Conservation (phyloP, 2,888 invertebrate genomes). For the Drosophila aldrichi region DNA sequence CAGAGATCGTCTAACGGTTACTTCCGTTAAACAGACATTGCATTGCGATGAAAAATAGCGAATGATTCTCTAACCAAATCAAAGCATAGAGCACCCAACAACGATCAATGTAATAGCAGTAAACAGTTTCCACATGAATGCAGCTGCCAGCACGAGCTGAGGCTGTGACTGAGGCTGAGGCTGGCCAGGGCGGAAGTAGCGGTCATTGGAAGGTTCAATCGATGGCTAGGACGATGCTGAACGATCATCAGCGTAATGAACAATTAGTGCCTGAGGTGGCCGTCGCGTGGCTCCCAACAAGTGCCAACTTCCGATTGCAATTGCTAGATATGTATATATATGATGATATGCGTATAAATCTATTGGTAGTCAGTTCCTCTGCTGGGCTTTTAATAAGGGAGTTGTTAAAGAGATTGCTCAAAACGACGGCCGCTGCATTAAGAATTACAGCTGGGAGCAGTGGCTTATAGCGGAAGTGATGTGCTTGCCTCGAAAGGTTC, state of each 20-base stretch:
- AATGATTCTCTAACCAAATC: conserved; percentile 68
- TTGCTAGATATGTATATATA: conserved; percentile 17
- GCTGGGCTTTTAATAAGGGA: conserved; percentile 51
- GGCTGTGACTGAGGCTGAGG: not conserved
- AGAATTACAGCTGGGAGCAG: conserved; percentile 39
- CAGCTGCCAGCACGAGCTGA: conserved; percentile 39
- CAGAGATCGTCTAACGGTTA: conserved; percentile 74
- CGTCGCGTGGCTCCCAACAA: conserved; percentile 48
- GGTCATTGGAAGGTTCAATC: conserved; percentile 51
- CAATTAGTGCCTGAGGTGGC: conserved; percentile 49
- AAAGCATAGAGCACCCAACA: conserved; percentile 66
- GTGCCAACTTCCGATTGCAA: conserved; percentile 53
- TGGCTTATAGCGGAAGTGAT: conserved; percentile 60
- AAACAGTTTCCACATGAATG: conserved; percentile 62
- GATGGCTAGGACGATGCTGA: conserved; percentile 26
- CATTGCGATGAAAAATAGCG: conserved; percentile 45
- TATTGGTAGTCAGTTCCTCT: conserved; percentile 57
- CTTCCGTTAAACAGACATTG: conserved; percentile 72
- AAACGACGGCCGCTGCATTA: conserved; percentile 50
- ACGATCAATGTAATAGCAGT: conserved; percentile 64
- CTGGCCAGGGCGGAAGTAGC: conserved; percentile 45
- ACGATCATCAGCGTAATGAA: conserved; percentile 29
- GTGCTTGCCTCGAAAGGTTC: conserved; percentile 44
- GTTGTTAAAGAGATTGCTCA: conserved; percentile 60
- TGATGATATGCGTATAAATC: conserved; percentile 24